Base-by-base conservation (phyloP, 2,888 invertebrate species). In the Netelia melanura region DNA sequence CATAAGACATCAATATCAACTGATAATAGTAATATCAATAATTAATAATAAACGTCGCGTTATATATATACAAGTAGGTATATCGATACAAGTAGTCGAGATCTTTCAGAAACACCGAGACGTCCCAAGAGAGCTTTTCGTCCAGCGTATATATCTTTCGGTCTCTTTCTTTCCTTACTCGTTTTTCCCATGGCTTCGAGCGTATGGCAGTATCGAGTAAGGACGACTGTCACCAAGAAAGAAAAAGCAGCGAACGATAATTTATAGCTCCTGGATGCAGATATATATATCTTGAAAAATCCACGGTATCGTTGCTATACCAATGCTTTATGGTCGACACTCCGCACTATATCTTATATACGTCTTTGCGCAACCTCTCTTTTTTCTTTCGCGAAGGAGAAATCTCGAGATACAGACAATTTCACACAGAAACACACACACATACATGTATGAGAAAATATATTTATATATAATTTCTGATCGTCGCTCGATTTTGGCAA, bases 201-300 rank as follows among this genome's bases (percentile, higher is more conserved):
- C 23, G 61, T 61, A 72, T 56, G n/a, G 48, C 48, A 25, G 48
- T 30, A 48, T 48, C 25, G 61, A 48, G 25, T 11, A 65, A 65
- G 48, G 48, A 72, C 72, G 62, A 68, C 56, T 72, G 78, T 83
- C 72, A 25, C 78, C 62, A 21, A 74, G 78, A 30, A 78, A 58
- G 78, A 30, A 78, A 58, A 67, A 25, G 43, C 72, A 65, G 65
- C 67, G 67, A 61, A 61, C 61, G n/a, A 38, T 76, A 82, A 86
- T 82, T 82, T 84, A 84, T 82, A 43, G 81, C 76, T 62, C 81
- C 30, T 72, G 82, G 75, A 84, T 82, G 78, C 74, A 75, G 85
- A 84, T 84, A 76, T 71, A 56, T 21, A 44, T 23, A 72, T 44
- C 54, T 67, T 80, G 86, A 82, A 68, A 85, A 84, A 87, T 72